These are phyloP conservation scores for Oncorhynchus mykiss DNA, from an alignment of 2,113 vertebrate species.

Conservation along the genomic window DNA sequence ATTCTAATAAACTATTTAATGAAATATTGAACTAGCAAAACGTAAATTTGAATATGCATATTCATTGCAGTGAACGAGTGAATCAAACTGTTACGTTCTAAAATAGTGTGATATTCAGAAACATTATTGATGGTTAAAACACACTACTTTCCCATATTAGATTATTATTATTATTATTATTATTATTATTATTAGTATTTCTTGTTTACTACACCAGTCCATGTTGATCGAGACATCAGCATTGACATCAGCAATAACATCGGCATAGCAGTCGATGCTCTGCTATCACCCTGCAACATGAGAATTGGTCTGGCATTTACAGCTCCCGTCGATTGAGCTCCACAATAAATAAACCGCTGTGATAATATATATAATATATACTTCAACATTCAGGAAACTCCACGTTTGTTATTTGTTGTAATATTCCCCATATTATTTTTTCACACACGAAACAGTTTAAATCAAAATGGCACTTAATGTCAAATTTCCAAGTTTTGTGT, in stretches of 20 bases:
- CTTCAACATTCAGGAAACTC: background rate
- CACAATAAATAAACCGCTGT: background rate
- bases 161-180: too few species aligned
- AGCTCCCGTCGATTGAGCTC: background rate
- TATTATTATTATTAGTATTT: too few species aligned
- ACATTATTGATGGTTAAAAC: background rate
- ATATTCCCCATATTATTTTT: too few species aligned
- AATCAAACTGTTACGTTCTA: background rate
- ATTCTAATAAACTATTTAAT: too few species aligned
- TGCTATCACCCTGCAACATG: conserved; percentile 28
- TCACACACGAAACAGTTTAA: too few species aligned
- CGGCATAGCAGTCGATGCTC: background rate
- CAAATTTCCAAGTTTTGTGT: background rate
- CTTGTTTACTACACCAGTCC: conserved; percentile 5
- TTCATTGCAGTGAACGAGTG: too few species aligned
- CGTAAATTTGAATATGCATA: too few species aligned
- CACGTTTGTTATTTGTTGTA: too few species aligned
- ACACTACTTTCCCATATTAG: background rate
- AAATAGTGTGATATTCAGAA: background rate
- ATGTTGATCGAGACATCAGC: conserved; percentile 25
- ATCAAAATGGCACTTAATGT: too few species aligned
- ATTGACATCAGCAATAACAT: conserved; percentile 29
- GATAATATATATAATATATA: background rate
- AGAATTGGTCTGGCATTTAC: conserved; percentile 32
- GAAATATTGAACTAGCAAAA: too few species aligned